These are phyloP conservation scores for Labroides dimidiatus DNA, from an alignment of 2,797 vertebrate genomes.

Conservation along the genomic window DNA sequence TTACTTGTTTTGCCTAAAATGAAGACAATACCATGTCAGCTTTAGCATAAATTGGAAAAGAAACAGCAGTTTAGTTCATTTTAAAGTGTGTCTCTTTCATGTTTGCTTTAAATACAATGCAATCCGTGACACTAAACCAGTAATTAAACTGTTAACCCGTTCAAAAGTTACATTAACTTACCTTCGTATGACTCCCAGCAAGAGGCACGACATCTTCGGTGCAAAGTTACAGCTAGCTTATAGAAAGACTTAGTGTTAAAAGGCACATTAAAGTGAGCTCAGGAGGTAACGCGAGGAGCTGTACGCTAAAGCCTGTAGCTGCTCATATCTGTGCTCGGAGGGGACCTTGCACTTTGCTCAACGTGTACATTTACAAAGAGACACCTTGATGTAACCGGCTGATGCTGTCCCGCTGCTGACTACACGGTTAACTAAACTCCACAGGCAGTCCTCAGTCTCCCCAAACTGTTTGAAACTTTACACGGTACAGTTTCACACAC, in stretches of 20 bases:
- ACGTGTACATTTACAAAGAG: conserved; percentile 46
- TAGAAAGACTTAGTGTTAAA: neutral
- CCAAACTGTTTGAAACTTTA: neutral
- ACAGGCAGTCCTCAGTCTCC: neutral
- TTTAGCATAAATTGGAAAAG: too few relatives aligned
- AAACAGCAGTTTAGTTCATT: too few relatives aligned
- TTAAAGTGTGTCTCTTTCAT: too few relatives aligned
- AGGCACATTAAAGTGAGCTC: conserved; percentile 15
- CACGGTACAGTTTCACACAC: neutral
- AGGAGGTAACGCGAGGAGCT: neutral
- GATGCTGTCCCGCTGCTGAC: conserved; percentile 19
- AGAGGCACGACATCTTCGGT: conserved; percentile 75
- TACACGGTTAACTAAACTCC: neutral
- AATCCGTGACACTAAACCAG: neutral
- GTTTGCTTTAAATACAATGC: neutral
- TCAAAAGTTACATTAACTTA: conserved; percentile 45
- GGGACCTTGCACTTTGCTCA: conserved; percentile 78
- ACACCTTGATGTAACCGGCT: conserved; percentile 11
- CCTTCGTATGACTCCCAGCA: conserved; percentile 77
- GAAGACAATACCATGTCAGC: too few relatives aligned
- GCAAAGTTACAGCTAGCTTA: conserved; percentile 9
- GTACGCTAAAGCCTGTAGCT: conserved; percentile 31
- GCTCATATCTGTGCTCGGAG: conserved; percentile 62
- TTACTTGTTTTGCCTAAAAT: too few relatives aligned
- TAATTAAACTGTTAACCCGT: neutral